Conservation (phyloP, 2,888 invertebrate genomes). For the Cryptus viduatorius region DNA sequence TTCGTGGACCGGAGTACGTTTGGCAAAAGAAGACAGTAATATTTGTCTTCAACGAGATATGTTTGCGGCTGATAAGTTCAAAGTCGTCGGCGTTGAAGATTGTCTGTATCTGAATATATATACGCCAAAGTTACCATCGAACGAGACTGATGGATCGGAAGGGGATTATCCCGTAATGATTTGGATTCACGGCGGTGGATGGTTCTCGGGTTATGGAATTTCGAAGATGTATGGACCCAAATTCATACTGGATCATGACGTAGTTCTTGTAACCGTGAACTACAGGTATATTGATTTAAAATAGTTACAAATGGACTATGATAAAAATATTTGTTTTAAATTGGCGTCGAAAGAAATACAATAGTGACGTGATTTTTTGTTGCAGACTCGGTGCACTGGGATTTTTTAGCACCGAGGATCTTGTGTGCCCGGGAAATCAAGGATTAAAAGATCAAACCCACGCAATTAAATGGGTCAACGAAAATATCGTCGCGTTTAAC, state of each 20-base stretch:
- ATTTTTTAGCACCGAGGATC: conserved; percentile 89
- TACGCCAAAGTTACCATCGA: conserved; percentile 86
- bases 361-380: not conserved
- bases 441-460: conserved; percentile 89
- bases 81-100: conserved; percentile 91
- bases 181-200: conserved; percentile 91
- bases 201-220: conserved; percentile 90
- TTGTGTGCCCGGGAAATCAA: conserved; percentile 88
- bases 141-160: conserved; percentile 78
- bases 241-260: conserved; percentile 89
- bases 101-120: conserved; percentile 93
- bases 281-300: conserved; percentile 85
- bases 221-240: conserved; percentile 90
- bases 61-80: conserved; percentile 74
- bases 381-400: conserved; percentile 87
- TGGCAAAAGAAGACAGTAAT: conserved; percentile 89
- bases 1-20: conserved; percentile 88
- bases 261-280: conserved; percentile 90
- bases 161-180: conserved; percentile 89
- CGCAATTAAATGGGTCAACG: conserved; percentile 88
- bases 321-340: not conserved
- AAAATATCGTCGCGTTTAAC: conserved; percentile 87
- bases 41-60: conserved; percentile 91
- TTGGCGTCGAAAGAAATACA: not conserved
- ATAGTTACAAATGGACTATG: not conserved